Evolutionary conservation across 2,888 invertebrate genomes (phyloP), one percentile per base, ranked within the genome.

Genomic region (Epistrophe eligans): DNA sequence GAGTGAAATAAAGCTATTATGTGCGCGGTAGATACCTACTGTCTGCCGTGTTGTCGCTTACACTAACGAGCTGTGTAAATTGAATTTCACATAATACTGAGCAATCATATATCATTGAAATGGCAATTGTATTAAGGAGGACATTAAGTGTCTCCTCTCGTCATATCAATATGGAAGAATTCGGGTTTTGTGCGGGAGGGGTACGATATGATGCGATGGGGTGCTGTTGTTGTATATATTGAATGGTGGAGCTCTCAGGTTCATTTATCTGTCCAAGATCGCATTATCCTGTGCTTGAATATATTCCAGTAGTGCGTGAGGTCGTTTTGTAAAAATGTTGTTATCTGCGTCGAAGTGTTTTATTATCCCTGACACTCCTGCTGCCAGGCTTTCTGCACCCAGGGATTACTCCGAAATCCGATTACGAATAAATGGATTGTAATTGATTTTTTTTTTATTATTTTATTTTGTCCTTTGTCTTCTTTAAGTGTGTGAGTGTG

Each of bases 351-450:
- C 58, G 32, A 79, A 85, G 77, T 85, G 85, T 82, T 85, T 85
- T 82, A 85, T 85, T 77, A 85, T 82, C 85, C 70, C 70, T 85
- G 85, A 77, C 77, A 85, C 85, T 76, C 74, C 73, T 52, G 40
- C 43, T 52, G 40, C 43, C n/a, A 48, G 58, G 35, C 72, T 57
- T 32, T 70, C 55, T 58, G 64, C 79, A 71, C 66, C 67, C 70
- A 45, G 70, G 77, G 62, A 85, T 77, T 82, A 74, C 64, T 81
- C 64, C 66, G 82, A 77, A 85, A 85, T 85, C 85, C 82, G 82
- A 85, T 85, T 85, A 85, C 85, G 85, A 85, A 85, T 85, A 82
- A 85, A 85, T 85, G 85, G 77, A 85, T 85, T 85, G 85, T 85
- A 85, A 85, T 85, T 85, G 82, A 85, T 82, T 85, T 85, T 82